Percentiles rank a stretch among this genome's conserved stretches.
These are phyloP conservation scores for Drosophila malerkotliana DNA, from an alignment of 1,140 invertebrate species.

Conservation along the genomic window DNA sequence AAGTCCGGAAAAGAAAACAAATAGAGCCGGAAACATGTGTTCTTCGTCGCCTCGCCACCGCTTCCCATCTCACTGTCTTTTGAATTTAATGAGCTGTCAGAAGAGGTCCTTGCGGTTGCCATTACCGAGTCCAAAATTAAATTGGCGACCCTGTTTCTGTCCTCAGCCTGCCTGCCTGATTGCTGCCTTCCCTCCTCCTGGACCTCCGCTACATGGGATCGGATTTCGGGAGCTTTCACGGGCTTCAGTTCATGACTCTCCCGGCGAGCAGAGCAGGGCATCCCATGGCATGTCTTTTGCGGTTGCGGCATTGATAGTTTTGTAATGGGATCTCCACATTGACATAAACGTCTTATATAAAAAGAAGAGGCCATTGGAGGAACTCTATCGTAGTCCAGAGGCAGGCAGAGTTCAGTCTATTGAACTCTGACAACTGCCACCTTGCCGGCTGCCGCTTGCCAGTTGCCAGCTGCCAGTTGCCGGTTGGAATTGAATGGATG, in stretches of 20 bases:
- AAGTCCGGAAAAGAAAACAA: neutral
- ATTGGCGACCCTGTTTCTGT: slow-evolving; percentile 4
- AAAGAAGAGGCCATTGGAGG: slow-evolving; percentile 1
- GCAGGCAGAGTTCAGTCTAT: slow-evolving; percentile 8
- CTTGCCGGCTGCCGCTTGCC: no score
- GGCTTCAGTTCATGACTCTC: slow-evolving; percentile 25
- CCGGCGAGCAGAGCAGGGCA: neutral
- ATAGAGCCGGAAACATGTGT: slow-evolving; percentile 21
- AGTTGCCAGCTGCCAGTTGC: neutral
- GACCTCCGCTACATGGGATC: slow-evolving; percentile 8
- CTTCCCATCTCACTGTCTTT: neutral
- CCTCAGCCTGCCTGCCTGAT: neutral
- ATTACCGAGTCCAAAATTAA: slow-evolving; percentile 21
- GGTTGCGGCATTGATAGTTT: slow-evolving; percentile 23
- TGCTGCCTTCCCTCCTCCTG: no score
- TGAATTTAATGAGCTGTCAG: slow-evolving; percentile 18
- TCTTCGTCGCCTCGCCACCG: neutral
- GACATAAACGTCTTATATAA: slow-evolving; percentile 24
- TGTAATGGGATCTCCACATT: slow-evolving; percentile 12
- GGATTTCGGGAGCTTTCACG: slow-evolving; percentile 41
- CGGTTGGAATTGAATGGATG: neutral
- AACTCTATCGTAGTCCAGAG: slow-evolving; percentile 1
- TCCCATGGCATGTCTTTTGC: slow-evolving; percentile 16
- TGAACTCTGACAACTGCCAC: slow-evolving; percentile 16
- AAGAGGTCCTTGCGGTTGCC: slow-evolving; percentile 7